Percentiles rank a stretch among this genome's conserved stretches.
phyloP scores from a whole-genome alignment of 2,113 vertebrate genomes.

The western clawed frog (Xenopus tropicalis) region DNA sequence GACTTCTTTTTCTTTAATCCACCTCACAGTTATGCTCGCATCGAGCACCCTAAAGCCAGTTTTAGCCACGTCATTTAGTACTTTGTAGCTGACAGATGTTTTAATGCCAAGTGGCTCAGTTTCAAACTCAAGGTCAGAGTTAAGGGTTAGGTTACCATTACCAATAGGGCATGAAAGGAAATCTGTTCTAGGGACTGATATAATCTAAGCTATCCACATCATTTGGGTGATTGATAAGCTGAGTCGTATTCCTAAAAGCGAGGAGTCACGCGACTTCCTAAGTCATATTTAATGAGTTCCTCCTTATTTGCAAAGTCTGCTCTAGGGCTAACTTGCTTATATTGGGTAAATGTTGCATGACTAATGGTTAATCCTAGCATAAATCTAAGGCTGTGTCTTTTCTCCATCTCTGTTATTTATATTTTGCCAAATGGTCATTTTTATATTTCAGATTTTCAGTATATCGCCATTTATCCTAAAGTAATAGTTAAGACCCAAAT shows the following conservation, averaged over 20 bases:
- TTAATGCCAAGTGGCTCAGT: background rate
- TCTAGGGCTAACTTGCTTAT: constrained; percentile 1
- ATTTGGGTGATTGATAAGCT: constrained; percentile 2
- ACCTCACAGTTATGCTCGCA: no score
- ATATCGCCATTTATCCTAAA: no score
- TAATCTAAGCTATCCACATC: background rate
- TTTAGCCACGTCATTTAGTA: no score
- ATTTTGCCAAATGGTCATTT: no score
- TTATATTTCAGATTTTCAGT: no score
- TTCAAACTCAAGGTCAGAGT: constrained; percentile 2
- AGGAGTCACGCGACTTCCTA: background rate
- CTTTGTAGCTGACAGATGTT: background rate
- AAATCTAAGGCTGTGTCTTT: no score
- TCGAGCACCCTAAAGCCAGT: no score
- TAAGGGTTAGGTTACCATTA: background rate
- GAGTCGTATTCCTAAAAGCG: background rate
- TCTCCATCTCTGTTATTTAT: no score
- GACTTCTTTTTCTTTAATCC: no score
- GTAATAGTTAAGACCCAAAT: no score
- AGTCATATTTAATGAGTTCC: constrained; percentile 1
- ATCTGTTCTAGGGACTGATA: background rate
- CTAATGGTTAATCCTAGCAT: constrained; percentile 7
- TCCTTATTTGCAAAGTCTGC: constrained; percentile 1
- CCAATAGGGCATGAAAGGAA: background rate
- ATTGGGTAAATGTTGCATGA: constrained; percentile 16